phyloP scores from a whole-genome alignment of 2,797 vertebrate genomes.

The Leptodactylus fallax region DNA sequence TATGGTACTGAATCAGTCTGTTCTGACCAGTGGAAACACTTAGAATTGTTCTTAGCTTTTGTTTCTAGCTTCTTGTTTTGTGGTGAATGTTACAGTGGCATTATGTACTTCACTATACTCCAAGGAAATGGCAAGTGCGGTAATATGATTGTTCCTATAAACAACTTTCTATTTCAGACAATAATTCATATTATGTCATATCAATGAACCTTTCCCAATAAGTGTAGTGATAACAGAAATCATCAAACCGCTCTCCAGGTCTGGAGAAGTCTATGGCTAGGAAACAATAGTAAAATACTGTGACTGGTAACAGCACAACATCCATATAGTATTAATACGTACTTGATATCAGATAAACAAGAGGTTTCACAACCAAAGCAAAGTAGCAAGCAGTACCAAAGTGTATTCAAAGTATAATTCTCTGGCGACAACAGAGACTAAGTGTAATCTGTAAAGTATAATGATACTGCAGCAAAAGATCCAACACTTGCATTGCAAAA shows the following conservation, averaged over 20 bases:
- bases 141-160: neutral
- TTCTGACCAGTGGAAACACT: neutral
- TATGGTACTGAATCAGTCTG: neutral
- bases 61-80: neutral
- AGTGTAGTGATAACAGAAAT: neutral
- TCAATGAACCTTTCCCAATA: neutral
- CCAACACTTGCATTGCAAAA: neutral
- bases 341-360: neutral
- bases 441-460: neutral
- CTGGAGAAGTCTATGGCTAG: neutral
- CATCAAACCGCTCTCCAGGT: neutral
- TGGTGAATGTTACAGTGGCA: neutral
- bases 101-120: neutral
- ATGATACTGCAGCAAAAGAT: neutral
- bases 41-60: neutral
- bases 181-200: neutral
- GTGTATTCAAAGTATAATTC: neutral
- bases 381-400: neutral
- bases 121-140: neutral
- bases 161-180: neutral
- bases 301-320: neutral
- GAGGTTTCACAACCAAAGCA: neutral
- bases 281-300: neutral
- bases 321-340: neutral
- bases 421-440: neutral